Base-by-base conservation (phyloP, 2,888 invertebrate species). In the Arctia plantaginis region DNA sequence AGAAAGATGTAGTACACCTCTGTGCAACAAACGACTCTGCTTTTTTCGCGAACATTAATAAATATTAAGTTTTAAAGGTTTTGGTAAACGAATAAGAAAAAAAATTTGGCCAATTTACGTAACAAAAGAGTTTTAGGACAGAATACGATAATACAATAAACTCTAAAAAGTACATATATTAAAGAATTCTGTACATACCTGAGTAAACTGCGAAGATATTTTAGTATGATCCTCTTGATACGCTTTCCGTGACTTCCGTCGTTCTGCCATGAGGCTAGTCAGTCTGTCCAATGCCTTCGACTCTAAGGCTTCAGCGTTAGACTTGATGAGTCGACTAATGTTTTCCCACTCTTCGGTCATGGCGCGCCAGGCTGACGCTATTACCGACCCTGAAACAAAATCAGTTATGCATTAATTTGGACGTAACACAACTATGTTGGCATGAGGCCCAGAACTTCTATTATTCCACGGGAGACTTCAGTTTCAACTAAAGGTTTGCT, bases 311-410 rank as follows among this genome's bases (percentile, higher is more conserved):
- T 99, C 99, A 2, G 98, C 98, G 91, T 98, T 99, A 78, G 97
- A 97, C 88, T 97, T 97, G 77, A 99, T 97, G 82, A 98, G 96
- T 84, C 97, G 97, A 35, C 98, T 98, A 74, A 98, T 97, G 87
- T 97, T 97, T 91, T 99, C 99, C 92, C 99, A 97, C 88, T 99
- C 98, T 86, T 98, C 98, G 93, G 99, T 97, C 94, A 99, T 98
- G 75, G 97, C 97, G 85, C 97, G 97, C 99, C 99, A 99, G 70
- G 97, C 97, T 74, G 96, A 95, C 59, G 97, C 96, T 85, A 97
- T 97, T 71, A 97, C 94, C 86, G 97, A 97, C 70, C 96, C 97
- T 97, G 85, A 27, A 66, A 77, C 41, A 55, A 68, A 80, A 70
- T 27, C 33, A 74, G 71, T n/a, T 71, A 62, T 66, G 44, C 18